A percentile compares a stretch with the other conserved stretches of the same genome.
Evolutionary conservation across 2,888 invertebrate genomes (phyloP).

Genomic region (Scaptomyza caliginosa): DNA sequence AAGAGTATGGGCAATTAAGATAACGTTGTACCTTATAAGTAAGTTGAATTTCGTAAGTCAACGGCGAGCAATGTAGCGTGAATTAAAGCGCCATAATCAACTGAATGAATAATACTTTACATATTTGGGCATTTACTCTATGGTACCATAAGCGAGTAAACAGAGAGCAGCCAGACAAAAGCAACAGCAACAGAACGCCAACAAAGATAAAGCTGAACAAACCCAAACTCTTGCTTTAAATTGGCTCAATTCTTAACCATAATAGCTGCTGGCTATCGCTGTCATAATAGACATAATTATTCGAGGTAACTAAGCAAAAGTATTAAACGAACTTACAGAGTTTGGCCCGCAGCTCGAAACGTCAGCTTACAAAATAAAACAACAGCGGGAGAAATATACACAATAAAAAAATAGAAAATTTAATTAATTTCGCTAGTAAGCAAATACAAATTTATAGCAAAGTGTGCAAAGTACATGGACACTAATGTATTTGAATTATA

Average conservation of each 20-base stretch:
- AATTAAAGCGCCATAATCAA: slow-evolving; percentile 26
- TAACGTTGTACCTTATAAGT: slow-evolving; percentile 29
- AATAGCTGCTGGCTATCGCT: slow-evolving; percentile 55
- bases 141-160: slow-evolving; percentile 25
- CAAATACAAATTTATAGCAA: neutral
- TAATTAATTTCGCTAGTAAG: slow-evolving; percentile 32
- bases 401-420: neutral
- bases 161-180: neutral
- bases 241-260: slow-evolving; percentile 43
- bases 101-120: slow-evolving; percentile 8
- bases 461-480: neutral
- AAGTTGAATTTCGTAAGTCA: neutral
- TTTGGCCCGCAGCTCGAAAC: slow-evolving; percentile 26
- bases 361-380: slow-evolving; percentile 18
- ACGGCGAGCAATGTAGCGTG: slow-evolving; percentile 35
- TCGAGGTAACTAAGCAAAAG: slow-evolving; percentile 31
- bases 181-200: slow-evolving; percentile 2
- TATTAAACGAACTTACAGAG: slow-evolving; percentile 41
- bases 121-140: slow-evolving; percentile 40
- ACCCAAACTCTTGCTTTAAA: slow-evolving; percentile 14
- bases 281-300: slow-evolving; percentile 49
- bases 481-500: neutral
- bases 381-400: neutral
- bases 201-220: neutral
- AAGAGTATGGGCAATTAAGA: slow-evolving; percentile 31